These are phyloP conservation scores for Laodelphax striatellus DNA, from an alignment of 1,140 invertebrate species.

Conservation along the genomic window DNA sequence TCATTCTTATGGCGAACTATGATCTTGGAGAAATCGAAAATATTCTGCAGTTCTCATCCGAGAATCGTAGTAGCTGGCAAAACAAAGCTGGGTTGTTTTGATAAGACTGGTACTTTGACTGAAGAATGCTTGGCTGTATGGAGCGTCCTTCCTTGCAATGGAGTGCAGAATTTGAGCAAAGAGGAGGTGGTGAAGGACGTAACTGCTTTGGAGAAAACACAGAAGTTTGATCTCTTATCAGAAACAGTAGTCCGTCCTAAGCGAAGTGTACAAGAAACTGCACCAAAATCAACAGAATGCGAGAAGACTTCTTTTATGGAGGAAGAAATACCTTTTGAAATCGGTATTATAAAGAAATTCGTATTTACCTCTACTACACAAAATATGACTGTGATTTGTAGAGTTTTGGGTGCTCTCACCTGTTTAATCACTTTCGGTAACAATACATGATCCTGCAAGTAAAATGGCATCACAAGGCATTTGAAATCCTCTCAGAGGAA, in stretches of 20 bases:
- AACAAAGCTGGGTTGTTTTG: conserved; percentile 84
- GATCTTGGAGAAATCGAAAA: conserved; percentile 41
- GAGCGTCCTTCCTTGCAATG: conserved; percentile 55
- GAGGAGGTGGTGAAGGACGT: conserved; percentile 40
- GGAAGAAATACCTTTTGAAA: conserved; percentile 35
- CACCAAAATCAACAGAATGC: no score
- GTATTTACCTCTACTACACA: conserved; percentile 80
- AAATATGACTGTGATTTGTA: conserved; percentile 81
- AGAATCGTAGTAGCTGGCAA: conserved; percentile 67
- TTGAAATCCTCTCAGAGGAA: no score
- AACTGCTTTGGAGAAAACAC: conserved; percentile 33
- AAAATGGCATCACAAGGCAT: no score
- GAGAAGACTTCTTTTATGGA: no score
- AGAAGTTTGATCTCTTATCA: no score
- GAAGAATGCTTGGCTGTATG: conserved; percentile 88
- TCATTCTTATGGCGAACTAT: no score
- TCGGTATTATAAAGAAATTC: conserved; percentile 79
- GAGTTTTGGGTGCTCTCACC: conserved; percentile 57
- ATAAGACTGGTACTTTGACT: conserved; percentile 91
- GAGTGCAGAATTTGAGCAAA: conserved; percentile 33
- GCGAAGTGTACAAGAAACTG: no score
- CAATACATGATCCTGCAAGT: conserved; percentile 73
- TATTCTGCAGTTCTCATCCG: conserved; percentile 82
- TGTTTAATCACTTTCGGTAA: conserved; percentile 83
- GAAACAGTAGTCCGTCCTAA: no score